A percentile compares a stretch with the other conserved stretches of the same genome.
Conservation (phyloP, 2,888 invertebrate genomes). For the Spisula solida region DNA sequence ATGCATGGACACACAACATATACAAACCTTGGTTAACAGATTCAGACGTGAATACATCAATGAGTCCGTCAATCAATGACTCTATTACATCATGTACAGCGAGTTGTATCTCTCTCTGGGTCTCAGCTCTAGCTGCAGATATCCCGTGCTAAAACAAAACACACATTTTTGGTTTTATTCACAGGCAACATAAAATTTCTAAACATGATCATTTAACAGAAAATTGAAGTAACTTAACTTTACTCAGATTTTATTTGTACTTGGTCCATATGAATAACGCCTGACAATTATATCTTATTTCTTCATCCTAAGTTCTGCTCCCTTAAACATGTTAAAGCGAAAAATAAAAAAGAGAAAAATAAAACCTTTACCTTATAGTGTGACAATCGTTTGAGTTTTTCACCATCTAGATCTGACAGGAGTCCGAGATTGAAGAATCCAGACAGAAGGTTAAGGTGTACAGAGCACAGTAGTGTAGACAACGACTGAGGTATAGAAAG, state of each 20-base stretch:
- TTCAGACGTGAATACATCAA: slow-evolving; percentile 75
- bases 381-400: slow-evolving; percentile 87
- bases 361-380: slow-evolving; percentile 88
- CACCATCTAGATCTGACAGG: slow-evolving; percentile 29
- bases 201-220: too few species aligned
- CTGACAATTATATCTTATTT: background rate
- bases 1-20: too few species aligned
- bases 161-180: background rate
- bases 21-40: slow-evolving; percentile 64
- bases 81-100: slow-evolving; percentile 89
- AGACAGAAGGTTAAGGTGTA: slow-evolving; percentile 89
- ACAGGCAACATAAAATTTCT: too few species aligned
- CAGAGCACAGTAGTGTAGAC: slow-evolving; percentile 85
- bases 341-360: background rate
- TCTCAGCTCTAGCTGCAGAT: slow-evolving; percentile 88
- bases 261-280: background rate
- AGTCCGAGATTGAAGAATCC: slow-evolving; percentile 88
- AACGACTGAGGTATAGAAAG: slow-evolving; percentile 54
- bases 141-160: slow-evolving; percentile 88
- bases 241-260: background rate
- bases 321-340: background rate
- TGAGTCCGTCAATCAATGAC: slow-evolving; percentile 88
- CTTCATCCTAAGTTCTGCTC: background rate
- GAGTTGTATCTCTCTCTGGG: slow-evolving; percentile 89
- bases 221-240: too few species aligned